Evolutionary conservation across 2,888 invertebrate species (phyloP), one percentile per base, ranked within the genome.

Genomic region (Tetropium fuscum): DNA sequence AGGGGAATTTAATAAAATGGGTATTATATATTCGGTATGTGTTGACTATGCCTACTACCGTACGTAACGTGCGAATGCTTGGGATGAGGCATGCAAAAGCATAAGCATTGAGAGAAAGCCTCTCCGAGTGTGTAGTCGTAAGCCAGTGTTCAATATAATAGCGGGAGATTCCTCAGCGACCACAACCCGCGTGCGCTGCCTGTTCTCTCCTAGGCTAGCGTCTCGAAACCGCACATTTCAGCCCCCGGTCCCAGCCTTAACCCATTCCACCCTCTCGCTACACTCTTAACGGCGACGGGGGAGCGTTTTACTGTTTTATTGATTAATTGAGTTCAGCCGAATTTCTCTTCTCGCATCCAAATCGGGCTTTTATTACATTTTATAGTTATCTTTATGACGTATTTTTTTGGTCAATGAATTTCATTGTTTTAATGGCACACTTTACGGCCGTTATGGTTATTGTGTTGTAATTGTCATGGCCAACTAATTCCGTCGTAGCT

Each of bases 301-400:
- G 79, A 80, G 76, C 81, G 79, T 80, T 80, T 81, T 80, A 81
- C 81, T 80, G 81, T 80, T 80, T 81, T 81, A 80, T 81, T 80
- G 81, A 81, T 81, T 81, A 80, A 80, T 81, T 80, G 80, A 80
- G 80, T 80, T 80, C 78, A 78, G 79, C 79, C 79, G 77, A 79
- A 80, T 78, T 77, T 78, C 78, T 78, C 77, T 73, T 76, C 75
- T 63, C 51, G 51, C 51, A 51, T 51, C 51, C 51, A 51, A 51
- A 51, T 51, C 75, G 74, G 77, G 78, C 72, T 79, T 78, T 79
- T 79, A 78, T 78, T 78, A 69, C 78, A 72, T 77, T 78, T 79
- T 79, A 79, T 77, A 78, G 79, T 78, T 76, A 77, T 78, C 76
- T 77, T 79, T 77, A 77, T 75, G 75, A 64, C 63, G 69, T 60